Evolutionary conservation across 2,113 vertebrate genomes (phyloP), one percentile per base, ranked within the genome.

Genomic region (Trogon surrucura): DNA sequence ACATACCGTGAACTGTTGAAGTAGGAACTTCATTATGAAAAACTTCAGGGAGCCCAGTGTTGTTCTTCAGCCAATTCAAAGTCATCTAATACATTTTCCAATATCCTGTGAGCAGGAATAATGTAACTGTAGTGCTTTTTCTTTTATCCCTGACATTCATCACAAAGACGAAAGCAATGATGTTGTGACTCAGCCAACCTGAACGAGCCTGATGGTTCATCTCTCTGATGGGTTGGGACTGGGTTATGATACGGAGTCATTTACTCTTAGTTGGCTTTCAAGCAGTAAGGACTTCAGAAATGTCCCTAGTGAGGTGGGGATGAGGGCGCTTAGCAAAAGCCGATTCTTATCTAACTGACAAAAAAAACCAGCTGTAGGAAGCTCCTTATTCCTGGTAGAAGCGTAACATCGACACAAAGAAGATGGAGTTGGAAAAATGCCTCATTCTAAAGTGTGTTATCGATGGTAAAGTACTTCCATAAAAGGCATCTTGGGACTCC

Each of bases 121-220:
- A 93, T 87, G 70, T 87, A 81, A 80, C 80, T n/a, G 73, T 93
- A 78, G 91, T 93, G 83, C 77, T 91, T 92, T 94, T 93, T 88
- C 69, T 96, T 95, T 87, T 93, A 87, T 93, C 86, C 80, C 91
- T 87, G 92, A 85, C 85, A 87, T 73, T 93, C 80, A 94, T 97
- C 95, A 89, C 4, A 9, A 79, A 95, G 60, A 86, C 72, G 50
- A 95, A 94, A 92, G 70, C 96, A 91, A 85, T 57, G 91, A 85
- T 94, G 70, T 69, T 95, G 90, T 96, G 96, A 97, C 93, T 97
- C 93, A 96, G 95, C 92, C 96, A 95, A 85, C 80, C 85, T 62
- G 91, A 96, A 77, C 3, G 10, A 94, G 73, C 50, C 77, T 87
- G 91, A 82, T 83, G 79, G 92, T 92, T 96, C 3, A 0, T 94